Base-by-base conservation (phyloP, 2,888 invertebrate genomes). In the Hybos culiciformis region DNA sequence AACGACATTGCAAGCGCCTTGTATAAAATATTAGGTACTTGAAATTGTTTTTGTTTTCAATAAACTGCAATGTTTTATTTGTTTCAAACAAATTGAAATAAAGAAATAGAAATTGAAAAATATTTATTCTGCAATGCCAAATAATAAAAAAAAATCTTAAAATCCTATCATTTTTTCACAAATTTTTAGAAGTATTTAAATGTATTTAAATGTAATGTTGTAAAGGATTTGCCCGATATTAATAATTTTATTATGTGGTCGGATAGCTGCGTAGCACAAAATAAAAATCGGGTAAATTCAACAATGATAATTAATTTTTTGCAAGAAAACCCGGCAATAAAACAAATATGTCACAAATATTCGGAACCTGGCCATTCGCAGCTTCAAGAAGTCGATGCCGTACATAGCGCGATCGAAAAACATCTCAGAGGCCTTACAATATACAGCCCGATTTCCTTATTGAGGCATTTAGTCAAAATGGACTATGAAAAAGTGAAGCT, bases 351-450 rank as follows among this genome's bases (percentile, higher is more conserved):
- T 7, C 39, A 39, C 3, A 39, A 39, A 39, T 20, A 19, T 32
- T 31, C 32, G 8, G 39, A 40, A n/a, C 32, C 21, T 14, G 40
- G 40, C 2, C 40, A 33, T 14, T 21, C 33, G 11, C 17, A 12
- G 21, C 19, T 40, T 5, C 40, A 40, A 15, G 33, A 40, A 33
- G 21, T 40, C 11, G 40, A 40, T 32, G 12, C 15, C 7, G 33
- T 40, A 15, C 33, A 33, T n/a, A 40, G 40, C 12, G 5, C 33
- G 12, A 40, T 32, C 8, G 31, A 39, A 32, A 31, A 24, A 20
- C 19, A 39, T 32, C 15, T 39, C 9, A 19, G 31, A 14, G 31
- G 11, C 8, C 11, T 39, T n/a, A n/a, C 17, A 19, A 39, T 39
- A 24, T 31, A 12, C 6, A 37, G 36, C 14, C 14, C 20, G 4